Percentiles rank a stretch among this genome's conserved stretches.
Conservation (phyloP, 2,888 invertebrate genomes). For the Odontothrips loti region DNA sequence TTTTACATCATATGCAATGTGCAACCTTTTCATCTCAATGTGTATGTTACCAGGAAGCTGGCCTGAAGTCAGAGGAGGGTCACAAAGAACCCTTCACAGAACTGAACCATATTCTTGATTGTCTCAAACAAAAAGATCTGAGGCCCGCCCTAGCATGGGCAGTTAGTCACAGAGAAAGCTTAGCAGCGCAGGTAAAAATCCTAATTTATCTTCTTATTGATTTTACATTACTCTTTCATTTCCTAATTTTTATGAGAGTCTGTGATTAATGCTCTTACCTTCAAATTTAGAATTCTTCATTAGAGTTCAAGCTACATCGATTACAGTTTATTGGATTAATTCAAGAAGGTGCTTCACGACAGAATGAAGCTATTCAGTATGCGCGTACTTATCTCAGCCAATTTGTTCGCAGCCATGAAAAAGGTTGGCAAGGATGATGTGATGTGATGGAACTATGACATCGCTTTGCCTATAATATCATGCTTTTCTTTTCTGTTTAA, state of each 20-base stretch:
- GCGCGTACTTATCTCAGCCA: conserved; percentile 79
- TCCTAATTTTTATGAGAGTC: not conserved
- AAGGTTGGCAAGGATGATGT: conserved; percentile 51
- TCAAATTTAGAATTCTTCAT: conserved; percentile 53
- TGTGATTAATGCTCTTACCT: not conserved
- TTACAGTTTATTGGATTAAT: conserved; percentile 73
- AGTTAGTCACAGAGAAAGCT: conserved; percentile 64
- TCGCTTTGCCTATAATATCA: not conserved
- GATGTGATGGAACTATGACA: conserved; percentile 29
- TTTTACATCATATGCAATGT: conserved; percentile 45
- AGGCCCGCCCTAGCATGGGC: conserved; percentile 87
- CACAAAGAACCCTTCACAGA: conserved; percentile 75
- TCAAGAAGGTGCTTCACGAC: conserved; percentile 60
- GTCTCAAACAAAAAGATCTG: conserved; percentile 75
- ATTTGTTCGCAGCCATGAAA: conserved; percentile 71
- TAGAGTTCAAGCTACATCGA: conserved; percentile 79
- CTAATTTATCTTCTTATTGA: not conserved
- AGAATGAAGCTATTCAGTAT: conserved; percentile 80
- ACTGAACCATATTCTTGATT: conserved; percentile 82
- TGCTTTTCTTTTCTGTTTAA: conserved; percentile 23
- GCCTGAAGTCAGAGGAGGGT: conserved; percentile 58
- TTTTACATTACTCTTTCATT: conserved; percentile 20
- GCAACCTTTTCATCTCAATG: conserved; percentile 20
- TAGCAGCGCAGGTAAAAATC: conserved; percentile 56
- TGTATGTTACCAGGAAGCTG: conserved; percentile 58